phyloP scores from a whole-genome alignment of 2,113 vertebrate species.

The Python bivittatus region DNA sequence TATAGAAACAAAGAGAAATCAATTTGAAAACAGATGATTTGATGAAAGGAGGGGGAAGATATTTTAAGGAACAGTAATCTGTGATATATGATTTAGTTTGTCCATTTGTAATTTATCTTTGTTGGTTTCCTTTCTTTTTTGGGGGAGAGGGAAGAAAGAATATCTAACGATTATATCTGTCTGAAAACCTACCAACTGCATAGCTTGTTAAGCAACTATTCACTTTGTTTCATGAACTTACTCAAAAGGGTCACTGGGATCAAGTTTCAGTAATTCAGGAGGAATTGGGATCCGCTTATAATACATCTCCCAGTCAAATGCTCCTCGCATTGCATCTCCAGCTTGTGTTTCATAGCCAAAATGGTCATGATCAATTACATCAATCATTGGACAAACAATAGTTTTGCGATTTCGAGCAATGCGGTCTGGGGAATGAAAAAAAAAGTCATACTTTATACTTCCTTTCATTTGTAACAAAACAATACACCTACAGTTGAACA shows the following conservation, averaged over 20 bases:
- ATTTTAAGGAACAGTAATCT: background rate
- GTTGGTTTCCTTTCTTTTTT: background rate
- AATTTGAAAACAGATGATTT: background rate
- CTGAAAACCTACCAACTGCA: constrained; percentile 25
- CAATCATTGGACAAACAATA: constrained; percentile 98
- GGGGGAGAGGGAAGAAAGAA: constrained; percentile 40
- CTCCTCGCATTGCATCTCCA: constrained; percentile 95
- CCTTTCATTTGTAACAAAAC: background rate
- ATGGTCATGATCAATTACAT: constrained; percentile 96
- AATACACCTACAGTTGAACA: background rate
- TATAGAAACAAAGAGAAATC: background rate
- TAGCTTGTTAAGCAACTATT: constrained; percentile 28
- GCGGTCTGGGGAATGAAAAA: constrained; percentile 80
- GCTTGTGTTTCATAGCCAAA: constrained; percentile 96
- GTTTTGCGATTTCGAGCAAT: constrained; percentile 93
- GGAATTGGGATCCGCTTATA: constrained; percentile 98
- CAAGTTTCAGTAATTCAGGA: constrained; percentile 83
- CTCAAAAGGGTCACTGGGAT: constrained; percentile 95
- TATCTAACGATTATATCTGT: constrained; percentile 25
- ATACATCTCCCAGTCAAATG: constrained; percentile 99
- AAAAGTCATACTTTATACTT: background rate
- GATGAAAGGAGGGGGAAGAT: background rate
- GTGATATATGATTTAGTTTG: background rate
- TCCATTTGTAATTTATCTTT: background rate
- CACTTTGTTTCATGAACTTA: constrained; percentile 72